These are phyloP conservation scores for Ichneumoninae sp. DNA, from an alignment of 2,888 invertebrate species.

Conservation along the genomic window DNA sequence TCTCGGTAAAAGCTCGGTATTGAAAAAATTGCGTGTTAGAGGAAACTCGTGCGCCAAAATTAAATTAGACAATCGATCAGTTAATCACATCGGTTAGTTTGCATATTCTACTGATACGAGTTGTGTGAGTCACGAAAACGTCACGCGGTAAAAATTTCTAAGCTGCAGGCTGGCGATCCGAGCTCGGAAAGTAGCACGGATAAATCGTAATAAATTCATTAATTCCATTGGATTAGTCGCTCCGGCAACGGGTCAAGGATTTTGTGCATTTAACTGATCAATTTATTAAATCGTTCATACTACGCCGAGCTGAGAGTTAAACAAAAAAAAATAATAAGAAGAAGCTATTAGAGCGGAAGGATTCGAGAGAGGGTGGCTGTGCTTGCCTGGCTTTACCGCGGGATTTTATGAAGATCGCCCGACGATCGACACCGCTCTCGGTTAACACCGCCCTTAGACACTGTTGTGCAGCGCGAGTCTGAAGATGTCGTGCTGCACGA, in stretches of 20 bases:
- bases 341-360: slow-evolving; percentile 24
- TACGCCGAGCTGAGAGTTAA: slow-evolving; percentile 7
- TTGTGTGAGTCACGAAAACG: background rate
- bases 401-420: slow-evolving; percentile 74
- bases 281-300: slow-evolving; percentile 31
- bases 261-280: background rate
- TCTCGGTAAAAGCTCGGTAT: slow-evolving; percentile 27
- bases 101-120: background rate
- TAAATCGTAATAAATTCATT: background rate
- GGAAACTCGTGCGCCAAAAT: slow-evolving; percentile 34
- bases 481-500: slow-evolving; percentile 98
- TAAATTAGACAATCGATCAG: slow-evolving; percentile 19
- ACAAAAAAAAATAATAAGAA: slow-evolving; percentile 1
- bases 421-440: slow-evolving; percentile 71
- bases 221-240: background rate
- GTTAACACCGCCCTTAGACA: slow-evolving; percentile 85
- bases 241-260: background rate
- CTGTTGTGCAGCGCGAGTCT: slow-evolving; percentile 95
- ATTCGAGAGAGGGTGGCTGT: slow-evolving; percentile 45
- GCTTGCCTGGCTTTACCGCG: slow-evolving; percentile 79
- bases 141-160: background rate
- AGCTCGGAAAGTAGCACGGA: background rate
- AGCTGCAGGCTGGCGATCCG: background rate
- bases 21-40: slow-evolving; percentile 7
- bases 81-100: slow-evolving; percentile 4